Percentiles rank a stretch among this genome's conserved stretches.
Evolutionary conservation across 2,113 vertebrate genomes (phyloP).

Genomic region (Chrysemys picta): DNA sequence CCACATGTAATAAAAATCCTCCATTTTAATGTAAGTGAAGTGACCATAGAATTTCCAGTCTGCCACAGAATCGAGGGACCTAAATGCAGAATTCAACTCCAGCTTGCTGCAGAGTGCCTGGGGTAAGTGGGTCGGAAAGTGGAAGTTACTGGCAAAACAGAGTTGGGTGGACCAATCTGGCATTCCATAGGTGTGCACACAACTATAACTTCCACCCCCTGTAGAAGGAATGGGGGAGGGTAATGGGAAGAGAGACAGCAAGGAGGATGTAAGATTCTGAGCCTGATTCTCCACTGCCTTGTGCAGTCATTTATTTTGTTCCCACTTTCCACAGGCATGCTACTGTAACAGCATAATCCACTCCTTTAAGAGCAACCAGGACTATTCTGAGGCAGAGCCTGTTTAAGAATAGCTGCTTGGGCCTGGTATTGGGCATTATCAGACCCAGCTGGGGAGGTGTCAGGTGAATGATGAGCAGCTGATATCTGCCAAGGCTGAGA

Average conservation of each 20-base stretch:
- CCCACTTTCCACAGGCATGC: not conserved
- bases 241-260: not conserved
- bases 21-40: not conserved
- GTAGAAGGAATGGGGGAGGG: not conserved
- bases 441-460: not conserved
- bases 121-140: not conserved
- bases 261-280: not conserved
- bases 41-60: not conserved
- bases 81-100: accelerated
- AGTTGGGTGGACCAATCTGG: not conserved
- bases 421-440: not conserved
- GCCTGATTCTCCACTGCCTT: not conserved
- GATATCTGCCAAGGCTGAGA: not conserved
- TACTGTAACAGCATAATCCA: not conserved
- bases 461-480: not conserved
- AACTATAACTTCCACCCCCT: accelerated
- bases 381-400: too few species aligned
- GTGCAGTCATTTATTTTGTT: not conserved
- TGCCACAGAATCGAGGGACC: not conserved
- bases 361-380: not conserved
- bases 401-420: not conserved
- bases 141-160: not conserved
- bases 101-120: not conserved
- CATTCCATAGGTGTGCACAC: not conserved
- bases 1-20: not conserved